Conservation (phyloP, 2,797 vertebrate species). For the Discoglossus pictus region DNA sequence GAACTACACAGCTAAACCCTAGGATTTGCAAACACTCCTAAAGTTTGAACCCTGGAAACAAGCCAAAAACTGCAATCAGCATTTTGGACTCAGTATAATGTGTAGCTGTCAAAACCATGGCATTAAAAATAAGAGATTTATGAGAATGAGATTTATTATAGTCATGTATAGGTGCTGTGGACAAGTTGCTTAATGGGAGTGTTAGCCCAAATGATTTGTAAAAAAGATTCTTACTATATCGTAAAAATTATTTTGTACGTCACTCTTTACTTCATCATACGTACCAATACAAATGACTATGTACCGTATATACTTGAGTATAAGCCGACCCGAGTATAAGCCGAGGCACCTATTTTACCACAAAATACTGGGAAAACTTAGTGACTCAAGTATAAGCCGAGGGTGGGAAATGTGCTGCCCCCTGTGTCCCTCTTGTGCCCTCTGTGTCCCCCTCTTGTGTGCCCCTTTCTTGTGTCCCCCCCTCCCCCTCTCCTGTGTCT, state of each 20-base stretch:
- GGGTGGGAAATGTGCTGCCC: no score
- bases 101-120: slow-evolving; percentile 39
- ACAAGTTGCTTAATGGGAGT: slow-evolving; percentile 25
- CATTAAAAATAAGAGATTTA: slow-evolving; percentile 18
- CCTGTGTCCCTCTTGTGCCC: no score
- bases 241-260: neutral
- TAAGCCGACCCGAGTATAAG: no score
- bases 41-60: slow-evolving; percentile 67
- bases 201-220: slow-evolving; percentile 31
- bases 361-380: no score
- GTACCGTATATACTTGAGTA: no score
- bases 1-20: slow-evolving; percentile 52
- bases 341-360: no score
- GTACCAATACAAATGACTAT: no score
- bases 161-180: neutral
- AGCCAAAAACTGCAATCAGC: slow-evolving; percentile 67
- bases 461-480: no score
- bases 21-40: slow-evolving; percentile 71
- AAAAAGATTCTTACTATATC: slow-evolving; percentile 37
- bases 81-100: slow-evolving; percentile 13
- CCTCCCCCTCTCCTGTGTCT: no score
- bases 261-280: no score
- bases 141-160: slow-evolving; percentile 30
- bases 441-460: no score
- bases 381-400: no score